Evolutionary conservation across 2,113 vertebrate species (phyloP), one percentile per base, ranked within the genome.

Genomic region (Leptocoma aspasia): DNA sequence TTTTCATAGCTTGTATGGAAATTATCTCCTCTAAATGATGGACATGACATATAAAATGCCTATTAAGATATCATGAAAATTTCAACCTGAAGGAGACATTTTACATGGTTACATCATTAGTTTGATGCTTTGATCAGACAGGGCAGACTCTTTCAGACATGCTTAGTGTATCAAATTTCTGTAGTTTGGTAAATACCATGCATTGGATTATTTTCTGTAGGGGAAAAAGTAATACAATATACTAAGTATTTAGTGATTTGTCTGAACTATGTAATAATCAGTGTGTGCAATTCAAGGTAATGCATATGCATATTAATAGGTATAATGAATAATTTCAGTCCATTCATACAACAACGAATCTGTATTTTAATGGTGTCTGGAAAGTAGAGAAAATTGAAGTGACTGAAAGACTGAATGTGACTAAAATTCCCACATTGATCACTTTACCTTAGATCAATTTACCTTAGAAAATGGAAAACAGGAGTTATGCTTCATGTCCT

Each of bases 371-470:
- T 89, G 71, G 24, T 45, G 26, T 50, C 64, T 80, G 28, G 80
- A 91, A 94, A 93, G 90, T 82, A 96, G 73, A 95, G 89, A 92
- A 92, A 93, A 90, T 95, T 47, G 84, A 95, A 97, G 90, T 84
- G 5, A 79, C 75, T 95, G 75, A 61, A 85, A 92, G 83, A 71
- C 69, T 86, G 83, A 95, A 96, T 92, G 75, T 94, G 94, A 97
- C 75, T 88, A 93, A 95, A 95, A 94, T 86, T 65, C 56, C 59
- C 71, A 95, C 68, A 90, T 69, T 91, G 87, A 73, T 95, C 96
- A 94, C 57, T n/a, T n/a, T n/a, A n/a, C n/a, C n/a, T n/a, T n/a
- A 94, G 89, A 97, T 93, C 82, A 96, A 96, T 96, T 96, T 96
- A 71, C 92, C 57, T 96, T 96, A 37, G 60, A 95, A 96, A 96